Evolutionary conservation across 2,888 invertebrate genomes (phyloP).

Genomic region (Eucriotettix oculatus): DNA sequence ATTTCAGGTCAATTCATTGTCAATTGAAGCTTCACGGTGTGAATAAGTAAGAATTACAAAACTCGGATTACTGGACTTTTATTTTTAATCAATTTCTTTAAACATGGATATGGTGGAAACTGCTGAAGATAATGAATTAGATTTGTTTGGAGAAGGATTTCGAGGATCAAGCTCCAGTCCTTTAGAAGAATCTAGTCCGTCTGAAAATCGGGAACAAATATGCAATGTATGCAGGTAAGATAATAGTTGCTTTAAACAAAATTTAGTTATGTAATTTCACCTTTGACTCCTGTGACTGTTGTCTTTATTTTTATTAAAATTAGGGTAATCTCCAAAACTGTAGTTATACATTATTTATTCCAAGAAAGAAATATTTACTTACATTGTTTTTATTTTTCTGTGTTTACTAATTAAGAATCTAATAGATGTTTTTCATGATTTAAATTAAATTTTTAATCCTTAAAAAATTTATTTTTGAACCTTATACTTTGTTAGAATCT

Average conservation of each 20-base stretch:
- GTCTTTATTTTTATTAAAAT: not conserved
- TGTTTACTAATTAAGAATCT: too few species aligned
- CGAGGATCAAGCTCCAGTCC: constrained; percentile 23
- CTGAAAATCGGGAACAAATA: constrained; percentile 36
- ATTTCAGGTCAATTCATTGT: constrained; percentile 7
- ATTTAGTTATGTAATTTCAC: not conserved
- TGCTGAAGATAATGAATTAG: constrained; percentile 8
- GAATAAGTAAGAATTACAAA: not conserved
- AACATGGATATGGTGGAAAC: constrained; percentile 6
- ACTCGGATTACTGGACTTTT: not conserved
- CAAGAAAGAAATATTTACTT: too few species aligned
- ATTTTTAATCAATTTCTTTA: not conserved
- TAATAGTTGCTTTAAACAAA: not conserved
- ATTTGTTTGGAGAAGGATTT: constrained; percentile 24
- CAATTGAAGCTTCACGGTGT: constrained; percentile 1
- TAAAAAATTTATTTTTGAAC: too few species aligned
- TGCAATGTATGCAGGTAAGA: constrained; percentile 38
- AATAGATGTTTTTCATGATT: too few species aligned
- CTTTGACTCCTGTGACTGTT: not conserved
- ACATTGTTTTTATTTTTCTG: too few species aligned
- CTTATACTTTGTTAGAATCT: too few species aligned
- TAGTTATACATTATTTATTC: too few species aligned
- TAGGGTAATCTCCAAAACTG: too few species aligned
- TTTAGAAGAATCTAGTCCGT: constrained; percentile 25
- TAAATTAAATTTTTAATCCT: too few species aligned